A percentile compares a stretch with the other conserved stretches of the same genome.
Conservation (phyloP, 2,888 invertebrate genomes). For the Artemia sinica region DNA sequence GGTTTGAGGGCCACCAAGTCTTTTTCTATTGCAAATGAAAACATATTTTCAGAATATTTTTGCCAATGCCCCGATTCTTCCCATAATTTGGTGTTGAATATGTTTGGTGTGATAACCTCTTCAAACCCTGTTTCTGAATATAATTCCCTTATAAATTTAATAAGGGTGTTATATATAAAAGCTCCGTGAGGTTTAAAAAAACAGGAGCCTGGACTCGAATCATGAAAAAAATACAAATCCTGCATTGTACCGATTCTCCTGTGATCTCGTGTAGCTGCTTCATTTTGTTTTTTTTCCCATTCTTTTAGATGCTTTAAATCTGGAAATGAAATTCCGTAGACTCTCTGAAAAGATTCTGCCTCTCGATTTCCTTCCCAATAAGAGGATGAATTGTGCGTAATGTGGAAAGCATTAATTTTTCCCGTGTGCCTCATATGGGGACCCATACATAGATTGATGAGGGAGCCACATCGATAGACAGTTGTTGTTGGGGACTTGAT, state of each 20-base stretch:
- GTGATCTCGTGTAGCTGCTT: conserved; percentile 91
- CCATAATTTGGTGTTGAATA: conserved; percentile 91
- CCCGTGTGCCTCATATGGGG: conserved; percentile 96
- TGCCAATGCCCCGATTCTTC: conserved; percentile 96
- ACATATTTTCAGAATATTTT: conserved; percentile 93
- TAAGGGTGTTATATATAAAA: conserved; percentile 84
- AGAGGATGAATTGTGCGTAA: conserved; percentile 66
- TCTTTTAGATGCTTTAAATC: conserved; percentile 89
- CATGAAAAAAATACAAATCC: conserved; percentile 96
- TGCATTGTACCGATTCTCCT: conserved; percentile 88
- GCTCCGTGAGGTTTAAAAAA: conserved; percentile 96
- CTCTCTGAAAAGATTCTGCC: conserved; percentile 77
- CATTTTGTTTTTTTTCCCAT: conserved; percentile 92
- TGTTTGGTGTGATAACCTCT: conserved; percentile 86
- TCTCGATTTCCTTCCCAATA: conserved; percentile 95
- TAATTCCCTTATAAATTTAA: conserved; percentile 61
- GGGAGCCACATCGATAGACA: conserved; percentile 82
- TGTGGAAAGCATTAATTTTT: conserved; percentile 78
- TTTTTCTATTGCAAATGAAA: conserved; percentile 84
- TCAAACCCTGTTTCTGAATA: conserved; percentile 83
- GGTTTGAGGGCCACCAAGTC: conserved; percentile 92
- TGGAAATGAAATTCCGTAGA: conserved; percentile 93
- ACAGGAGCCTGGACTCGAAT: conserved; percentile 90
- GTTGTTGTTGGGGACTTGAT: conserved; percentile 83
- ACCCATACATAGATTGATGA: conserved; percentile 91